Evolutionary conservation across 2,888 invertebrate species (phyloP).

Genomic region (Nomada hirtipes): DNA sequence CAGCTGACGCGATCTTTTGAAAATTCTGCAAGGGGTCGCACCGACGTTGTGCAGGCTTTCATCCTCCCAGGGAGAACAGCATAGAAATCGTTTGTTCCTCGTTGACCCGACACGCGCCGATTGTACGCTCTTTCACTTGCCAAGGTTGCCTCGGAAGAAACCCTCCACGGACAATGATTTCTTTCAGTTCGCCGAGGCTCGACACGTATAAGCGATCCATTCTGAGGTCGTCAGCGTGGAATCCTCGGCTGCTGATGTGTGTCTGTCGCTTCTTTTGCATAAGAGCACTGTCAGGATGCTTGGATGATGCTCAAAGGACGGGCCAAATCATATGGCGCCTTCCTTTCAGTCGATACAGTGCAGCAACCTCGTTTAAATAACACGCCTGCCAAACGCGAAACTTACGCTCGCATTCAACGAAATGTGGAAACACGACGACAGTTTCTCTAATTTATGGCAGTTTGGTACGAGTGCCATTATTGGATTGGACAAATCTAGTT

Average conservation of each 20-base stretch:
- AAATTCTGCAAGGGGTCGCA: conserved; percentile 2
- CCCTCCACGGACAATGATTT: conserved; percentile 50
- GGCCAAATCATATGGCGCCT: neutral
- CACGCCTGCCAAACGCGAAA: neutral
- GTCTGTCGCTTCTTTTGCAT: conserved; percentile 37
- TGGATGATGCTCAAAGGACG: conserved; percentile 12
- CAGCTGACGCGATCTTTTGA: neutral
- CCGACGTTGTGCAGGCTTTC: neutral
- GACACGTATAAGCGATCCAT: conserved; percentile 41
- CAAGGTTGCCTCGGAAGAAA: conserved; percentile 42
- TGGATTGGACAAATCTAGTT: neutral
- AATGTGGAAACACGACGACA: too few relatives aligned
- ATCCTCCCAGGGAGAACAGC: neutral
- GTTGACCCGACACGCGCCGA: conserved; percentile 46
- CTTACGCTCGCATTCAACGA: neutral
- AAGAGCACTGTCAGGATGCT: conserved; percentile 11
- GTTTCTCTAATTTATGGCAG: too few relatives aligned
- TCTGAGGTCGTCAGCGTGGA: conserved; percentile 31
- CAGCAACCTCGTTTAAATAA: conserved; percentile 1
- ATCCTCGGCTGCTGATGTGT: conserved; percentile 25
- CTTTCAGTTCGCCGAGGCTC: conserved; percentile 41
- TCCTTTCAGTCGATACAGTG: neutral
- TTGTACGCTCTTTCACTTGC: conserved; percentile 34
- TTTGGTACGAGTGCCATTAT: neutral
- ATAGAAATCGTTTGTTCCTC: conserved; percentile 21